These are phyloP conservation scores for Mamestra brassicae DNA, from an alignment of 2,888 invertebrate species.

Conservation along the genomic window DNA sequence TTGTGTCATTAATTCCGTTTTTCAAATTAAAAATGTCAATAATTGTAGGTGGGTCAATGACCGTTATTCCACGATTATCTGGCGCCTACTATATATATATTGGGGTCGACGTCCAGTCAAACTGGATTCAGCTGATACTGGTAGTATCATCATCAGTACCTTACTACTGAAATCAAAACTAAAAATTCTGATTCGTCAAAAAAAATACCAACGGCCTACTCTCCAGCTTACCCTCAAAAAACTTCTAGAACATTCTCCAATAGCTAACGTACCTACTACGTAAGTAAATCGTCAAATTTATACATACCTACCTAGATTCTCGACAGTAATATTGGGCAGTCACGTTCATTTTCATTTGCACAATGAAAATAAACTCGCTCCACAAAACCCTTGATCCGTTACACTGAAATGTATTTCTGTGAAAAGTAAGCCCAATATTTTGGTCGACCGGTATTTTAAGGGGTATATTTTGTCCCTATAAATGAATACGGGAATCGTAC, in stretches of 20 bases:
- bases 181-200: no score
- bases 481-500: background rate
- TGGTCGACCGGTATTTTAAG: background rate
- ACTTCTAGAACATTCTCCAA: slow-evolving; percentile 6
- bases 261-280: background rate
- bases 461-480: slow-evolving; percentile 3
- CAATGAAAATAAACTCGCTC: slow-evolving; percentile 48
- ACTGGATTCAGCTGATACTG: no score
- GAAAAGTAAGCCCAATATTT: slow-evolving; percentile 48
- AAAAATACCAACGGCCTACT: no score
- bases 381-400: slow-evolving; percentile 45
- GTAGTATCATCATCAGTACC: no score
- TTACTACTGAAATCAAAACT: no score
- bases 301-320: background rate
- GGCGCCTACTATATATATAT: no score
- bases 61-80: no score
- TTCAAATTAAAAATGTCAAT: no score
- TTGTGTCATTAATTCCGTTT: no score
- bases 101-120: no score
- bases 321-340: slow-evolving; percentile 46
- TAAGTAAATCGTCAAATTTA: background rate
- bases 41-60: no score
- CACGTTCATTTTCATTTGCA: slow-evolving; percentile 57
- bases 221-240: no score
- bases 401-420: slow-evolving; percentile 31